These are phyloP conservation scores for Ctenopoma kingsleyae DNA, from an alignment of 2,797 vertebrate genomes.

Conservation along the genomic window DNA sequence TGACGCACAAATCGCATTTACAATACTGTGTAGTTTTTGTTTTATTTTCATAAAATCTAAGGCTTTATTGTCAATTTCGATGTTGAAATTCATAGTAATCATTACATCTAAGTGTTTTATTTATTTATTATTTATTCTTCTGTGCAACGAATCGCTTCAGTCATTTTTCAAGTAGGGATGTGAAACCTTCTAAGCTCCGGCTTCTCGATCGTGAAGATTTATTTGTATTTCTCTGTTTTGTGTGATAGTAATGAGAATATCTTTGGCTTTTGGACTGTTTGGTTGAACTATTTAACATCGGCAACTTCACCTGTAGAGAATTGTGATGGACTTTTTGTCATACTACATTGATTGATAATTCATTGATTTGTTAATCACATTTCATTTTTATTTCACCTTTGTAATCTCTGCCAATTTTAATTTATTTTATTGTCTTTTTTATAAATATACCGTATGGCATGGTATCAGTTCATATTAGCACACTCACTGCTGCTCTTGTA, in stretches of 20 bases:
- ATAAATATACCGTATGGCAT: too few species aligned
- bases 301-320: not conserved
- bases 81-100: slow-evolving; percentile 12
- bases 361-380: not conserved
- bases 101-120: too few species aligned
- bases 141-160: not conserved
- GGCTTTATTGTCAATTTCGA: slow-evolving; percentile 10
- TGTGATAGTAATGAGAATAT: not conserved
- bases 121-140: too few species aligned
- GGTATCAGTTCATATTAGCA: slow-evolving; percentile 1
- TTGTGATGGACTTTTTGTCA: not conserved
- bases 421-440: not conserved
- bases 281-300: not conserved
- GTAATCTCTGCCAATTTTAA: not conserved
- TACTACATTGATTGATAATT: not conserved
- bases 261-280: not conserved
- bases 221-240: not conserved
- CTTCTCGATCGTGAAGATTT: not conserved
- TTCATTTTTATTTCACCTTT: not conserved
- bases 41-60: slow-evolving; percentile 33
- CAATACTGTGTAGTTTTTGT: slow-evolving; percentile 42
- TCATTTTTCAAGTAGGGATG: not conserved
- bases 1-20: slow-evolving; percentile 56
- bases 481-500: slow-evolving; percentile 5
- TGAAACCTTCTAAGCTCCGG: not conserved